These are phyloP conservation scores for Paratilapia polleni DNA, from an alignment of 2,113 vertebrate genomes.

Conservation along the genomic window DNA sequence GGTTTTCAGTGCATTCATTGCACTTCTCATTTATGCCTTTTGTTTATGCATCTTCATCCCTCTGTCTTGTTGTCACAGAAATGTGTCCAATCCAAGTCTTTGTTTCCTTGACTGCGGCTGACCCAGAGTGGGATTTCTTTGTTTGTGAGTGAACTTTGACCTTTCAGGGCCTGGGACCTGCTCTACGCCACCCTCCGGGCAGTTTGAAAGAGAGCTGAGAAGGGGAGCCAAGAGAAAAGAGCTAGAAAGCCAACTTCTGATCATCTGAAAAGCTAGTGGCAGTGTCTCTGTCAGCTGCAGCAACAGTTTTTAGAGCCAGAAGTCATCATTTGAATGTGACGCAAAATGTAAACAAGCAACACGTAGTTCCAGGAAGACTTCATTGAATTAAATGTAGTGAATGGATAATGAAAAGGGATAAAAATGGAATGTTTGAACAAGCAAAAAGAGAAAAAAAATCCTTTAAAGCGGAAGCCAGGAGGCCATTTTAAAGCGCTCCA, in stretches of 20 bases:
- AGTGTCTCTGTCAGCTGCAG: slow-evolving; percentile 1
- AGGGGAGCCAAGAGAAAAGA: slow-evolving; percentile 1
- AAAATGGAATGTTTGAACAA: slow-evolving; percentile 53
- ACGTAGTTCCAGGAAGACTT: slow-evolving; percentile 23
- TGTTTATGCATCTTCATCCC: slow-evolving; percentile 11
- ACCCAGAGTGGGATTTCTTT: slow-evolving; percentile 71
- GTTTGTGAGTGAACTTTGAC: slow-evolving; percentile 67
- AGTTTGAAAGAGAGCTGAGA: slow-evolving; percentile 36
- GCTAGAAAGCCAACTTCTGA: slow-evolving; percentile 13
- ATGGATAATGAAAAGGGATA: slow-evolving; percentile 28
- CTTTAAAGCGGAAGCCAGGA: slow-evolving; percentile 46
- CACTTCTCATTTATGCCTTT: slow-evolving; percentile 2
- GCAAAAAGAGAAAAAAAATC: slow-evolving; percentile 3
- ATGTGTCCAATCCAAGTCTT: slow-evolving; percentile 62
- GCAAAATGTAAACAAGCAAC: slow-evolving; percentile 50
- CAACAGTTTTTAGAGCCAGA: background rate
- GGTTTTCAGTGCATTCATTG: slow-evolving; percentile 13
- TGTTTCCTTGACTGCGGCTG: slow-evolving; percentile 72
- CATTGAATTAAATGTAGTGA: slow-evolving; percentile 9
- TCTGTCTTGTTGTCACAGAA: slow-evolving; percentile 51
- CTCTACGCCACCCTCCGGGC: slow-evolving; percentile 54
- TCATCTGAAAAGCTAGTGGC: slow-evolving; percentile 7
- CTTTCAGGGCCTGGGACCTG: slow-evolving; percentile 73
- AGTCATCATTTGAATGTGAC: slow-evolving; percentile 58
- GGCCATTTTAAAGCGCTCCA: slow-evolving; percentile 49